phyloP scores from a whole-genome alignment of 2,797 vertebrate species.

The Enteromius fasciolatus region DNA sequence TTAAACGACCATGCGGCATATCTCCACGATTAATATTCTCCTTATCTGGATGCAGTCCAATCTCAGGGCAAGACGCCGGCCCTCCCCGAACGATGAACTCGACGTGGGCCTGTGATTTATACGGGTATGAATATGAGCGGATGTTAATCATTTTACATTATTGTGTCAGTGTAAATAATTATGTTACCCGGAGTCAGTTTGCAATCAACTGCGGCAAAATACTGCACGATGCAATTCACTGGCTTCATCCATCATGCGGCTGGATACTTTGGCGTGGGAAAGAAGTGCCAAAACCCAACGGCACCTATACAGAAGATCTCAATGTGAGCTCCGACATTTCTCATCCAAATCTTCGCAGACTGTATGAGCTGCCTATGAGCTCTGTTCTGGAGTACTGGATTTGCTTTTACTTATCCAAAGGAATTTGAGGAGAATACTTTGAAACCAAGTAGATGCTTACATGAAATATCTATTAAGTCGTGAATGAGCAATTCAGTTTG shows the following conservation, averaged over 20 bases:
- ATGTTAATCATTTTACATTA: conserved; percentile 50
- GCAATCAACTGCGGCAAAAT: conserved; percentile 45
- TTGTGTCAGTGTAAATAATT: conserved; percentile 48
- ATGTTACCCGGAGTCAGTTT: conserved; percentile 48
- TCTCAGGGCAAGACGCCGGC: conserved; percentile 13
- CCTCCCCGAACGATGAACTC: conserved; percentile 24
- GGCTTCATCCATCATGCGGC: conserved; percentile 33
- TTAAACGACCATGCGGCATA: conserved; percentile 44
- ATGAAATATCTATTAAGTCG: neutral
- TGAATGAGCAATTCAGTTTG: neutral
- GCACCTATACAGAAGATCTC: conserved; percentile 3
- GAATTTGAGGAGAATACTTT: neutral
- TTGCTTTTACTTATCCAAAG: neutral
- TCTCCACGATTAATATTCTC: conserved; percentile 40
- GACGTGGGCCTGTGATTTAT: conserved; percentile 36
- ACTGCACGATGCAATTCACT: conserved; percentile 27
- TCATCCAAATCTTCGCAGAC: neutral
- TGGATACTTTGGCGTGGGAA: neutral
- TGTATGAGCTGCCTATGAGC: neutral
- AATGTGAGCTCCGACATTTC: neutral
- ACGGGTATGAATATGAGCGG: conserved; percentile 40
- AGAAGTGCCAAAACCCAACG: neutral
- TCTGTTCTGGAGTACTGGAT: neutral
- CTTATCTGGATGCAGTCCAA: conserved; percentile 30
- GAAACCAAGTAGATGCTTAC: neutral